Evolutionary conservation across 2,797 vertebrate species (phyloP).

Genomic region (Hyperoplus immaculatus): DNA sequence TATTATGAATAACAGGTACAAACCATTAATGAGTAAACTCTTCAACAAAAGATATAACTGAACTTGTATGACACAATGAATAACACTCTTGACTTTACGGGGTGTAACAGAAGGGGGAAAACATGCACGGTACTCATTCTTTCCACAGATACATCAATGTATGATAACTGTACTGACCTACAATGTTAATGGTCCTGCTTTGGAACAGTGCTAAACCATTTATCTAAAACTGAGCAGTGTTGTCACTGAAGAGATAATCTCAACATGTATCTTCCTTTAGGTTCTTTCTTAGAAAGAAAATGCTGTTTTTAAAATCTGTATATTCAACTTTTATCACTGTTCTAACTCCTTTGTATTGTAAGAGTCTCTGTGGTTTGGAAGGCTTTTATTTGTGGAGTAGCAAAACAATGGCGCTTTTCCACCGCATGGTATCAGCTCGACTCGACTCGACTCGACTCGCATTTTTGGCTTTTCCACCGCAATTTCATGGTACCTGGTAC

Average conservation of each 20-base stretch:
- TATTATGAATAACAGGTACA: neutral
- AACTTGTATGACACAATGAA: neutral
- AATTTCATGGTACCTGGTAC: too few species aligned
- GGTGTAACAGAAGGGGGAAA: neutral
- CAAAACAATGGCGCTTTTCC: too few species aligned
- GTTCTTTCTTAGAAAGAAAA: neutral
- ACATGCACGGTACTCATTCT: too few species aligned
- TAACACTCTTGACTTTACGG: neutral
- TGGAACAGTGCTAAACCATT: neutral
- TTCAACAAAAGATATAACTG: neutral
- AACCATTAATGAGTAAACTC: conserved; percentile 8
- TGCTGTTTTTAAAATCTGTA: neutral
- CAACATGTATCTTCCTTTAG: neutral
- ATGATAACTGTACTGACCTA: neutral
- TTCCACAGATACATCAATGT: neutral
- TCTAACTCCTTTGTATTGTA: neutral
- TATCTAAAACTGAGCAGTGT: neutral
- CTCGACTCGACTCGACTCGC: too few species aligned
- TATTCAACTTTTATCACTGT: neutral
- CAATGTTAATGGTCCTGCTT: neutral
- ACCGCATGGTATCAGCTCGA: too few species aligned
- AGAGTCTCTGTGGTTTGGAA: neutral
- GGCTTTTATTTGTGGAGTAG: neutral
- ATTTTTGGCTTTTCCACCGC: too few species aligned
- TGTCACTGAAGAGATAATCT: neutral